Conservation (phyloP, 2,113 vertebrate species). For the Anthoscopus minutus region DNA sequence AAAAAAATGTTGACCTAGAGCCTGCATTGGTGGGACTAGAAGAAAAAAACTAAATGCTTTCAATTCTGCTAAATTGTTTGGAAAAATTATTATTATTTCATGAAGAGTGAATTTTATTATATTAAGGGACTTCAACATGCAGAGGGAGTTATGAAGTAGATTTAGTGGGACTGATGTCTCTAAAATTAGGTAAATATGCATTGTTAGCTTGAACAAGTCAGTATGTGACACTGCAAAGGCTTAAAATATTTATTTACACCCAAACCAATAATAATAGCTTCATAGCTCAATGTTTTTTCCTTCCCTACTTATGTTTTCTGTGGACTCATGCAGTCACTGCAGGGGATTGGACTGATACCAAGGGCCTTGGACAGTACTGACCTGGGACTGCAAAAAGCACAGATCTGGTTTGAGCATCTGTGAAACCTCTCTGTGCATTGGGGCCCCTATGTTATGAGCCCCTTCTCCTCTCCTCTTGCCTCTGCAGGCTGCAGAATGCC, state of each 20-base stretch:
- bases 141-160: not conserved
- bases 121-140: not conserved
- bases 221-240: not conserved
- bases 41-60: not conserved
- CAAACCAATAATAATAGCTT: not conserved
- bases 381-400: not conserved
- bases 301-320: not conserved
- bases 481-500: not conserved
- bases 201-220: not conserved
- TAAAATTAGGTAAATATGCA: not conserved
- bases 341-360: not conserved
- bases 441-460: not conserved
- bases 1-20: not conserved
- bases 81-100: slow-evolving; percentile 5
- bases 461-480: not conserved
- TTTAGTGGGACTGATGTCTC: not conserved
- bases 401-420: not conserved
- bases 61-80: not conserved
- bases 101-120: not conserved
- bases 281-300: not conserved
- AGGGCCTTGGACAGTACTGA: not conserved
- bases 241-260: not conserved
- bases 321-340: not conserved
- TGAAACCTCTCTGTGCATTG: not conserved
- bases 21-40: not conserved